Conservation (phyloP, 2,888 invertebrate genomes). For the Eudemis profundana region DNA sequence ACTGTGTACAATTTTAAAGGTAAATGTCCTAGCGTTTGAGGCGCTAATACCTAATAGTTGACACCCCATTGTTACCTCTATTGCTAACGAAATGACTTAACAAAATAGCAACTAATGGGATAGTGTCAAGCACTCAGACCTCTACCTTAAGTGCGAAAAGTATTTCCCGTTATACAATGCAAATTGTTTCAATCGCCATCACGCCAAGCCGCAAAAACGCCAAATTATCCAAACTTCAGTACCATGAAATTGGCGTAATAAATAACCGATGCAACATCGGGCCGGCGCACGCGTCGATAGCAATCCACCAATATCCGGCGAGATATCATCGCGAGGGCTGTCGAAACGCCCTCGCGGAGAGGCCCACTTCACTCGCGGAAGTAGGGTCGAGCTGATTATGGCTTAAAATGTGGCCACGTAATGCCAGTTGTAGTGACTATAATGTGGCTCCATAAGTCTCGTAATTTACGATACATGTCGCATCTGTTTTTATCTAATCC, state of each 20-base stretch:
- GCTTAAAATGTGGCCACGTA: neutral
- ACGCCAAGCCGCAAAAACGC: constrained; percentile 9
- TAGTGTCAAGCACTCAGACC: too few relatives aligned
- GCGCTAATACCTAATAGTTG: too few relatives aligned
- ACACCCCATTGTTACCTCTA: too few relatives aligned
- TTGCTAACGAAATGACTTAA: too few relatives aligned
- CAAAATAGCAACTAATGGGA: too few relatives aligned
- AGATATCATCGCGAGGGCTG: constrained; percentile 32
- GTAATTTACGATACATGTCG: too few relatives aligned
- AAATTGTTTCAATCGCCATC: constrained; percentile 9
- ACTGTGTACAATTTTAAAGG: too few relatives aligned
- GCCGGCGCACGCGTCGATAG: constrained; percentile 28
- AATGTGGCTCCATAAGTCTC: too few relatives aligned
- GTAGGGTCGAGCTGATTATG: constrained; percentile 10
- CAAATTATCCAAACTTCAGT: constrained; percentile 20
- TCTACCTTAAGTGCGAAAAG: too few relatives aligned
- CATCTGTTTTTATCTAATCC: too few relatives aligned
- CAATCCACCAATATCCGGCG: constrained; percentile 45
- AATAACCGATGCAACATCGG: constrained; percentile 11
- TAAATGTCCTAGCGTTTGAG: too few relatives aligned
- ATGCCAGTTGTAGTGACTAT: neutral
- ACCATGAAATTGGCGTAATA: constrained; percentile 30
- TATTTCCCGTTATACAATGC: neutral
- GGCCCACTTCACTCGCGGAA: constrained; percentile 6
- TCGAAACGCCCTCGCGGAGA: neutral